Percentiles rank a stretch among this genome's conserved stretches.
Conservation (phyloP, 2,113 vertebrate genomes). For the Euleptes europaea region DNA sequence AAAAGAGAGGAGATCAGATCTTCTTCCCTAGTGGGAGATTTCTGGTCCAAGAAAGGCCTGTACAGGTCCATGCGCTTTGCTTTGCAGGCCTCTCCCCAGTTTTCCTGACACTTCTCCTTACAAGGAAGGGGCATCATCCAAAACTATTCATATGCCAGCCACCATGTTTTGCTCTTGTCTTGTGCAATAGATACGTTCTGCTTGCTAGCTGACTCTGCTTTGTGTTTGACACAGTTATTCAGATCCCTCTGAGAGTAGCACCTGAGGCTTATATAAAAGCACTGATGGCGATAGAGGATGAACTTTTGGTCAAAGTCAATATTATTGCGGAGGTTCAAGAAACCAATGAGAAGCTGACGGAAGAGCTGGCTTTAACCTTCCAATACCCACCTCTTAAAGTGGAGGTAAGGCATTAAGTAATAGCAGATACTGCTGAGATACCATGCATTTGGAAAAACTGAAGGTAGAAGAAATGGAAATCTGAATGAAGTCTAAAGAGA, state of each 20-base stretch:
- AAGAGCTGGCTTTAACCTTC: conserved; percentile 40
- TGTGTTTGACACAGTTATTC: conserved; percentile 40
- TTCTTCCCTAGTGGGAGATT: neutral
- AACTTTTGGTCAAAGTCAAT: conserved; percentile 53
- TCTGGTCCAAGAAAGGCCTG: neutral
- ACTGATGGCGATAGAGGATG: conserved; percentile 28
- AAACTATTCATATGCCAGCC: neutral
- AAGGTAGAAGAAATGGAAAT: neutral
- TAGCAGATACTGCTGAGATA: neutral
- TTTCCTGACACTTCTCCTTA: neutral
- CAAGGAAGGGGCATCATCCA: neutral
- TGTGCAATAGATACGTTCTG: neutral
- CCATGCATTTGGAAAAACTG: too few relatives aligned
- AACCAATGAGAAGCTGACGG: conserved; percentile 39
- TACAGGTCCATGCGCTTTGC: neutral
- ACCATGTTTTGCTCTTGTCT: fast-evolving
- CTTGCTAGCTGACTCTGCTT: neutral
- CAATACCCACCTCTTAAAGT: conserved; percentile 63
- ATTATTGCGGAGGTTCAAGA: conserved; percentile 47
- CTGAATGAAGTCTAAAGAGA: neutral
- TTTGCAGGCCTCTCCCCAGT: neutral
- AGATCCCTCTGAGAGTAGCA: conserved; percentile 55
- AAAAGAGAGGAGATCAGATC: neutral
- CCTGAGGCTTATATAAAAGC: conserved; percentile 31
- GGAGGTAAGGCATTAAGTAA: conserved; percentile 57